phyloP scores from a whole-genome alignment of 35 echinoderm and acorn worm genomes.

The Nesometra sesokonis region DNA sequence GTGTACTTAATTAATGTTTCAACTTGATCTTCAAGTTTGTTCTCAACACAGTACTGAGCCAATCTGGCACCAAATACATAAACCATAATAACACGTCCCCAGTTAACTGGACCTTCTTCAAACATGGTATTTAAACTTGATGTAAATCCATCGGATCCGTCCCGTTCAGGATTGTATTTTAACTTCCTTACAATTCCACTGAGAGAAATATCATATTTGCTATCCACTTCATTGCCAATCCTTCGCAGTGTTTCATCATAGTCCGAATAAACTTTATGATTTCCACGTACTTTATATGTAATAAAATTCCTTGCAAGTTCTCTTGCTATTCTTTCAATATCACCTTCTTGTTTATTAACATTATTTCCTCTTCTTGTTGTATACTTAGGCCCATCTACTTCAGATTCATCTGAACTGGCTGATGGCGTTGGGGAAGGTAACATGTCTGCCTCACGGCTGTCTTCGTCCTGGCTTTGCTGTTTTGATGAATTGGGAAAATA shows the following conservation, averaged over 20 bases:
- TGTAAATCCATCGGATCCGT: slow-evolving; percentile 62
- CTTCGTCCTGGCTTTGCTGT: neutral
- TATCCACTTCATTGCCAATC: slow-evolving; percentile 87
- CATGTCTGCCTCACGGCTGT: neutral
- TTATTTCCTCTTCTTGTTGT: neutral
- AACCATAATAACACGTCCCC: slow-evolving; percentile 94
- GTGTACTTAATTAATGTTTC: slow-evolving; percentile 50
- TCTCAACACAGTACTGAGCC: slow-evolving; percentile 81
- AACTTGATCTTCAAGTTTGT: slow-evolving; percentile 47
- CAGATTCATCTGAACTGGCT: neutral
- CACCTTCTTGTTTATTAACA: neutral
- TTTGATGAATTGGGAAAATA: neutral
- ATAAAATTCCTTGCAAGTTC: slow-evolving; percentile 66
- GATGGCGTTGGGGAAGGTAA: neutral
- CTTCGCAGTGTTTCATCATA: slow-evolving; percentile 76
- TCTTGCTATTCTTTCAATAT: slow-evolving; percentile 25
- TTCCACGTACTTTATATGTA: slow-evolving; percentile 47
- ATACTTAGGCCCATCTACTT: neutral
- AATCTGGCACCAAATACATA: slow-evolving; percentile 96
- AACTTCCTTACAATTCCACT: slow-evolving; percentile 80
- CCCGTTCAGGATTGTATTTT: slow-evolving; percentile 69
- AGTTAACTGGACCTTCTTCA: slow-evolving; percentile 86
- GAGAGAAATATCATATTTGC: slow-evolving; percentile 79
- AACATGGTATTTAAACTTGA: slow-evolving; percentile 91
- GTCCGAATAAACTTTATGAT: slow-evolving; percentile 7